These are phyloP conservation scores for Aldrovandia affinis DNA, from an alignment of 2,797 vertebrate genomes.

Conservation along the genomic window DNA sequence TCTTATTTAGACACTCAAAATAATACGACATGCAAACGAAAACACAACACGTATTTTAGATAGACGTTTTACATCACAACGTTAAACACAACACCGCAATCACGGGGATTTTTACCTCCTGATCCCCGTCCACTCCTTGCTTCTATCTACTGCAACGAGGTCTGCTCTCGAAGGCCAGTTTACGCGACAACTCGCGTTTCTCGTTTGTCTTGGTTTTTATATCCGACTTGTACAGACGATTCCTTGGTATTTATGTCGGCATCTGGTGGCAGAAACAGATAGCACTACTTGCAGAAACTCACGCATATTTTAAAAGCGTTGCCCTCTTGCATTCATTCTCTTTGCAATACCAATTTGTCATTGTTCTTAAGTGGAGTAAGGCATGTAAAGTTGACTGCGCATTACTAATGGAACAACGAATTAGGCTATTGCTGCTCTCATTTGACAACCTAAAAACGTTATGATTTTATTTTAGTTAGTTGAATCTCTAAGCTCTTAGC, in stretches of 20 bases:
- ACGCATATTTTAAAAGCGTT: background rate
- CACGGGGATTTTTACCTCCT: constrained; percentile 6
- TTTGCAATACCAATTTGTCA: background rate
- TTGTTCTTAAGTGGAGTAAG: too few species aligned
- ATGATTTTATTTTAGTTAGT: too few species aligned
- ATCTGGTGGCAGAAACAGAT: constrained; percentile 26
- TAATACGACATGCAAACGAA: background rate
- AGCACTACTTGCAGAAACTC: constrained; percentile 12
- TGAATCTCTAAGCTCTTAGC: too few species aligned
- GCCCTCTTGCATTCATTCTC: background rate
- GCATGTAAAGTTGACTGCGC: too few species aligned
- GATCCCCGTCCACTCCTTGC: constrained; percentile 23
- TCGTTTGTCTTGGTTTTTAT: constrained; percentile 22
- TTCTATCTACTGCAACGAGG: background rate
- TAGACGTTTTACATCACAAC: background rate
- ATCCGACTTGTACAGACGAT: constrained; percentile 22
- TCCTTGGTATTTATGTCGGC: constrained; percentile 22
- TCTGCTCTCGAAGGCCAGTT: constrained; percentile 15
- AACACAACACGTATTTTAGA: background rate
- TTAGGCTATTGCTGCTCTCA: too few species aligned
- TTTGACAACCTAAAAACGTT: too few species aligned
- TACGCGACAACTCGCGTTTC: background rate
- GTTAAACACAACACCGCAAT: background rate
- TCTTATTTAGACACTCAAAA: background rate
- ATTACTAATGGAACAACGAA: too few species aligned